Conservation (phyloP, 2,113 vertebrate genomes). For the Pongo pygmaeus region DNA sequence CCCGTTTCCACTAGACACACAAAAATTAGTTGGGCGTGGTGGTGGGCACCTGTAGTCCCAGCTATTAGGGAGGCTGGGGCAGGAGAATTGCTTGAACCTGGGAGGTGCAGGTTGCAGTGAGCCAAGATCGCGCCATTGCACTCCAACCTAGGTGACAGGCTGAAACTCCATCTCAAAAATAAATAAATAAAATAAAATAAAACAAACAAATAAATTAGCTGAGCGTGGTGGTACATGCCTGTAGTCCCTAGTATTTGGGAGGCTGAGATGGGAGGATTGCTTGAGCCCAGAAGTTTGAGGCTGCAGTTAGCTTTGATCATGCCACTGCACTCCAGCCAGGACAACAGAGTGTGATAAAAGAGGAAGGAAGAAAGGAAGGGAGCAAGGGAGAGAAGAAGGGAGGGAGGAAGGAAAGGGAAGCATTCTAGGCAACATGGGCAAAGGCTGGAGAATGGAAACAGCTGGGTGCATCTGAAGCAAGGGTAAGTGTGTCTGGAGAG, state of each 20-base stretch:
- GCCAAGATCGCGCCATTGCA: neutral
- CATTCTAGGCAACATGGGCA: neutral
- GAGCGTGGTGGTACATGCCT: too few species aligned
- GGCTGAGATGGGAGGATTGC: too few species aligned
- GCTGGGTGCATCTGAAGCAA: neutral
- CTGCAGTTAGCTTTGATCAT: too few species aligned
- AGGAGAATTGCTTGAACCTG: neutral
- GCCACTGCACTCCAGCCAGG: too few species aligned
- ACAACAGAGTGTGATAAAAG: too few species aligned
- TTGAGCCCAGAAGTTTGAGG: too few species aligned
- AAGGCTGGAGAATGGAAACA: neutral
- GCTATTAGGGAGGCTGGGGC: neutral
- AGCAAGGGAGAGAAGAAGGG: neutral
- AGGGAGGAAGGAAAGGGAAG: too few species aligned
- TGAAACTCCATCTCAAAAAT: neutral
- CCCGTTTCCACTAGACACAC: neutral
- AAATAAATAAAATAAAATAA: too few species aligned
- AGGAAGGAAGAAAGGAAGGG: neutral
- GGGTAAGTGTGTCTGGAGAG: fast-evolving
- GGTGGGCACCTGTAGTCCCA: neutral
- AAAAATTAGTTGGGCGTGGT: neutral
- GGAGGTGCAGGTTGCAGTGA: neutral
- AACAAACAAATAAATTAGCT: neutral
- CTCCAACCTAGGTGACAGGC: neutral
- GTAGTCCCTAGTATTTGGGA: too few species aligned